Conservation (phyloP, 2,113 vertebrate genomes). For the Podiceps cristatus region DNA sequence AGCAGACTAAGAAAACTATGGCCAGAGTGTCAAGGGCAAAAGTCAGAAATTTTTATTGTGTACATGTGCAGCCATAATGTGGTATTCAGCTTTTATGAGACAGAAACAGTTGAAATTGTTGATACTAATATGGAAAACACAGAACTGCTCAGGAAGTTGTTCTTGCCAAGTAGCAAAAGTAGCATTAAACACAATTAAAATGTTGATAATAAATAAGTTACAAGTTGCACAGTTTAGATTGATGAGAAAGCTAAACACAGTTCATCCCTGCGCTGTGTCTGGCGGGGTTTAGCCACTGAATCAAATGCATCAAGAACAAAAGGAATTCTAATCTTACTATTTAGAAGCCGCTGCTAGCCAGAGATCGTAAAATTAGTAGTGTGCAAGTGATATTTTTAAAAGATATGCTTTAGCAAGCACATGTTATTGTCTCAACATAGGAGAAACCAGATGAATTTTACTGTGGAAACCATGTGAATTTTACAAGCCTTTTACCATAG, state of each 20-base stretch:
- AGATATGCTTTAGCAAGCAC: neutral
- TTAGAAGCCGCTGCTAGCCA: neutral
- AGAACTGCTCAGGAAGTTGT: neutral
- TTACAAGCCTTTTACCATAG: neutral
- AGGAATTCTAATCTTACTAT: constrained; percentile 50
- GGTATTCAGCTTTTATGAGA: neutral
- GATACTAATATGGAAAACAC: neutral
- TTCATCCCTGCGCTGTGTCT: neutral
- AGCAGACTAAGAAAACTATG: neutral
- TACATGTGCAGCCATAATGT: neutral
- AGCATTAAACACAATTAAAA: constrained; percentile 2
- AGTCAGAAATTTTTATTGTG: neutral
- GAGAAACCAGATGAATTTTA: neutral
- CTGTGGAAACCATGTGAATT: neutral
- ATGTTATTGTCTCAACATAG: neutral
- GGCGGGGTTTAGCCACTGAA: constrained; percentile 2
- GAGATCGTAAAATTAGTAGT: neutral
- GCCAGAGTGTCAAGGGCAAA: neutral
- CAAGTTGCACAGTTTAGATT: neutral
- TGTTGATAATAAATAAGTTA: neutral
- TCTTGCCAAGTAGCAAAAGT: neutral
- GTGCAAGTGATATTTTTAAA: neutral
- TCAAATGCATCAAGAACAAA: neutral
- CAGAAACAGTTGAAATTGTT: neutral
- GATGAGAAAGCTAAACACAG: constrained; percentile 56